phyloP scores from a whole-genome alignment of 2,888 invertebrate genomes.

The Diaphora mendica region DNA sequence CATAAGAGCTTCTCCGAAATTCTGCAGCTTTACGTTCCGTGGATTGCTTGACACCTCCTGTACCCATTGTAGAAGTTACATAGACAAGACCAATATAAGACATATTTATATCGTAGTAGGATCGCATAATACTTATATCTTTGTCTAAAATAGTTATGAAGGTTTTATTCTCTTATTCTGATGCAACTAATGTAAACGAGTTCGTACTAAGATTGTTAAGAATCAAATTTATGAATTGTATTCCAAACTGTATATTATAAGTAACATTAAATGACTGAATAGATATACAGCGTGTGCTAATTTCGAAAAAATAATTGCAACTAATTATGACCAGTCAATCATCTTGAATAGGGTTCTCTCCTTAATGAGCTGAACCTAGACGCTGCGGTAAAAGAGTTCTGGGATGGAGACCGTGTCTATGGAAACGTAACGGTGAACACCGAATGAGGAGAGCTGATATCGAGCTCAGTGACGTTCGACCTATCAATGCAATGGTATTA shows the following conservation, averaged over 20 bases:
- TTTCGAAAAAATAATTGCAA: background rate
- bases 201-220: background rate
- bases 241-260: background rate
- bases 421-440: background rate
- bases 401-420: background rate
- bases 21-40: background rate
- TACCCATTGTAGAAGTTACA: background rate
- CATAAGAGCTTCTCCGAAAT: background rate
- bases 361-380: background rate
- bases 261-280: background rate
- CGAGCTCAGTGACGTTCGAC: background rate
- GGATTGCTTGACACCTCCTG: background rate
- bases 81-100: no score
- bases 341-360: background rate
- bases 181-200: background rate
- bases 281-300: background rate
- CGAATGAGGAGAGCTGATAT: background rate
- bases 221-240: background rate
- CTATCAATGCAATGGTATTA: background rate
- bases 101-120: no score
- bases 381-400: background rate
- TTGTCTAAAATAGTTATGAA: background rate
- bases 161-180: background rate
- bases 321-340: background rate
- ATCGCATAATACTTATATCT: background rate